Conservation (phyloP, 2,888 invertebrate species). For the Papilio gigon region DNA sequence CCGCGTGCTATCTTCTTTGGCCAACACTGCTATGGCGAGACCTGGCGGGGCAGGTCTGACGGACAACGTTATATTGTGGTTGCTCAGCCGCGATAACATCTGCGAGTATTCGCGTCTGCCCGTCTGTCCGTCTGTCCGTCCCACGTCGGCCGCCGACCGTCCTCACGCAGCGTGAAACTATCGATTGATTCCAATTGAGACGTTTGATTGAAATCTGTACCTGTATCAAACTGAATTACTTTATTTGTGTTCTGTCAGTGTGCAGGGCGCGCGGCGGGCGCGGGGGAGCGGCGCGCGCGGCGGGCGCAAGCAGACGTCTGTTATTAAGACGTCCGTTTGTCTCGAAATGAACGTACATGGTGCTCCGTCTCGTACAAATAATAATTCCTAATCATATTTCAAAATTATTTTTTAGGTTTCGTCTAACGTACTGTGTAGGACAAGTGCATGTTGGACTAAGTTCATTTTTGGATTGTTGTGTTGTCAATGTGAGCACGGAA, state of each 20-base stretch:
- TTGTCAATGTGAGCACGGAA: no score
- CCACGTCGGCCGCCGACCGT: conserved; percentile 15
- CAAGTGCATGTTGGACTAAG: no score
- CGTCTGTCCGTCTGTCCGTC: conserved; percentile 21
- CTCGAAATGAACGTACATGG: conserved; percentile 6
- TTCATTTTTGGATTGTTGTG: no score
- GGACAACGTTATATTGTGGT: conserved; percentile 5
- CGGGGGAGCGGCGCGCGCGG: background rate
- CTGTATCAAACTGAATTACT: conserved; percentile 39
- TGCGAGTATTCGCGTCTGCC: conserved; percentile 19
- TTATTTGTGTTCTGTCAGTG: conserved; percentile 38
- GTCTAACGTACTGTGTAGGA: no score
- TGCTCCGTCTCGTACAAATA: background rate
- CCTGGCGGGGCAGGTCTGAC: conserved; percentile 24
- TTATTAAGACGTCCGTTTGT: conserved; percentile 25
- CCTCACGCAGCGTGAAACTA: conserved; percentile 38
- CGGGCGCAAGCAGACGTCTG: conserved; percentile 27
- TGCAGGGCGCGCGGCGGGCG: conserved; percentile 20
- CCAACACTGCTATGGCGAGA: background rate
- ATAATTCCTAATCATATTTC: background rate
- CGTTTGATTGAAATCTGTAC: conserved; percentile 40
- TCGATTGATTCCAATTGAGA: conserved; percentile 41
- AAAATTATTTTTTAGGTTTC: no score
- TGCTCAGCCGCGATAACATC: conserved; percentile 31
- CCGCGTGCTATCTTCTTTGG: background rate